Evolutionary conservation across 1,140 invertebrate species (phyloP), one percentile per base, ranked within the genome.

Genomic region (Amphibalanus amphitrite): DNA sequence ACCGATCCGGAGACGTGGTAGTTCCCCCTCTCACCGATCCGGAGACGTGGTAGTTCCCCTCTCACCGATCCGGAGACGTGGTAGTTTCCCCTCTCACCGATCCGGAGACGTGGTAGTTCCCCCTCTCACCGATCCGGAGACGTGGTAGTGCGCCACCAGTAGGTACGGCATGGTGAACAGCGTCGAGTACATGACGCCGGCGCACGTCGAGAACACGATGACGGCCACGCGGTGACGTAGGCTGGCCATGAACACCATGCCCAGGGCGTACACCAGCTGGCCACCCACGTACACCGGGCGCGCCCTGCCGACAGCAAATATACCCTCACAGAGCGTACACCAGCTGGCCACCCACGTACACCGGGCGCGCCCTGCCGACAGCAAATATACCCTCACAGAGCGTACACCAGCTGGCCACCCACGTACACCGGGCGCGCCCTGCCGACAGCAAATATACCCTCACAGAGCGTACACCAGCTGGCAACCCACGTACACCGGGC

Each of bases 101-200:
- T 38, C 33, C 33, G 33, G 33, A 38, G 33, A 38, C 33, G 33
- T 38, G 33, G 33, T 38, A 38, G 15, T 69, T 29, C 10, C 10
- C 10, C 17, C 47, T 20, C 82, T 87, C 84, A 96, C 94, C 82
- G 86, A 88, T 74, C 90, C 88, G 47, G 86, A 87, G 20, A 90
- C 87, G 78, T 97, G 95, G 79, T 97, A 97, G 78, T 95, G 90
- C 1, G 95, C 93, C 17, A 97, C 86, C 28, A 97, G 82, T 23
- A 97, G 81, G 78, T 96, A 97, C 0, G 95, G 95, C 92, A 97
- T 95, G 1, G 94, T 98, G 79, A 98, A 97, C 20, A 98, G 82
- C 0, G 95, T 97, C 0, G 94, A 94, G 80, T 97, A 98, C 93
- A 97, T 95, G 30, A 98, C 88, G 0, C 95, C 95, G 3, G 92